phyloP scores from a whole-genome alignment of 2,797 vertebrate species.

The Arremon aurantiirostris region DNA sequence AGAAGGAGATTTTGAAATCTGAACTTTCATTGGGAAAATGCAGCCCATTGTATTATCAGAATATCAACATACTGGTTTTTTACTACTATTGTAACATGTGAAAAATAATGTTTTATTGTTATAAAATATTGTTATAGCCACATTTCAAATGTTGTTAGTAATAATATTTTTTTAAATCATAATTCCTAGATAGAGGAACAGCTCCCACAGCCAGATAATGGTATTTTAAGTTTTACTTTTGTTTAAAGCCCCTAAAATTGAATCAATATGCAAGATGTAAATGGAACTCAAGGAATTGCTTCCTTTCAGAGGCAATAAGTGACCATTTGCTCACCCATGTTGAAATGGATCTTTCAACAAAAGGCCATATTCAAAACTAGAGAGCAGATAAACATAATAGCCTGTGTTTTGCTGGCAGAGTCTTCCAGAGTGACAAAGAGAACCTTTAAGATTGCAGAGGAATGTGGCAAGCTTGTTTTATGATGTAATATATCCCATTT shows the following conservation, averaged over 20 bases:
- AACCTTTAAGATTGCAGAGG: background rate
- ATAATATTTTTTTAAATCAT: background rate
- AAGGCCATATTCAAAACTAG: constrained; percentile 21
- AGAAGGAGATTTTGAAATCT: background rate
- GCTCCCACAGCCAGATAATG: background rate
- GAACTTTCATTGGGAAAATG: background rate
- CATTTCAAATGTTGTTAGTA: background rate
- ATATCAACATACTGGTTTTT: background rate
- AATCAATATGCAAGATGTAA: background rate
- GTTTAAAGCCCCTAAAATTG: background rate
- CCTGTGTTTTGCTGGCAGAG: background rate
- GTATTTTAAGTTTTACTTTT: background rate
- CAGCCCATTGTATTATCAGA: background rate
- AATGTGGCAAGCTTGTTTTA: background rate
- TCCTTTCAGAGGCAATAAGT: background rate
- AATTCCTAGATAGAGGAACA: background rate
- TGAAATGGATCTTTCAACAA: background rate
- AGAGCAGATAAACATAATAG: background rate
- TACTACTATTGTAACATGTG: background rate
- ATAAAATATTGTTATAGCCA: background rate
- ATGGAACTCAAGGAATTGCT: background rate
- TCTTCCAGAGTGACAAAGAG: background rate
- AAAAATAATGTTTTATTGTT: background rate
- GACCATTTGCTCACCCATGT: background rate
- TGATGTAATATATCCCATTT: background rate